A percentile compares a stretch with the other conserved stretches of the same genome.
Evolutionary conservation across 2,797 vertebrate genomes (phyloP).

Genomic region (Acanthurus lineatus): DNA sequence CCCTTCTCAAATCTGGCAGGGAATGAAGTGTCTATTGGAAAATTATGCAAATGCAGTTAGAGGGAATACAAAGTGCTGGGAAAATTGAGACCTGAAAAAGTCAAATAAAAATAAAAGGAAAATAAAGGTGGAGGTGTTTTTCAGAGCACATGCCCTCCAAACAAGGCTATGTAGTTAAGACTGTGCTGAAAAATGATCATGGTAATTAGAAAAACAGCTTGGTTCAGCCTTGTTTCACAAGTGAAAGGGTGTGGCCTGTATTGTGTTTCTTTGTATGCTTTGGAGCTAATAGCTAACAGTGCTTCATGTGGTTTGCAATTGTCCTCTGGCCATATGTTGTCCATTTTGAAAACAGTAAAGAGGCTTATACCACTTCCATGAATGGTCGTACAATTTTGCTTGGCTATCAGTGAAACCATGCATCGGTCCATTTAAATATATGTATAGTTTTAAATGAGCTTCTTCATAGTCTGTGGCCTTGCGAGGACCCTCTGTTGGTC

Average conservation of each 20-base stretch:
- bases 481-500: neutral
- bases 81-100: constrained; percentile 70
- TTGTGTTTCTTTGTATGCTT: constrained; percentile 44
- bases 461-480: neutral
- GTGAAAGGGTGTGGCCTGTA: constrained; percentile 39
- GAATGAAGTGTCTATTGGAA: constrained; percentile 79
- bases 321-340: constrained; percentile 22
- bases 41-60: constrained; percentile 76
- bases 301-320: constrained; percentile 28
- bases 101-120: constrained; percentile 54
- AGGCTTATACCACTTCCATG: neutral
- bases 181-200: constrained; percentile 52
- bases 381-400: neutral
- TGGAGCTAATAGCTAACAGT: constrained; percentile 3
- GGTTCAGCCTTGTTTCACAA: constrained; percentile 46
- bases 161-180: constrained; percentile 31
- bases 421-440: neutral
- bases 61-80: constrained; percentile 57
- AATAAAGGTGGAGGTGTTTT: constrained; percentile 43
- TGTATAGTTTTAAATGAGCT: neutral
- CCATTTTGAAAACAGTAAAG: constrained; percentile 12
- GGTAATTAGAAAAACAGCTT: constrained; percentile 61
- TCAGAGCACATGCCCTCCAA: constrained; percentile 58
- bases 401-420: neutral
- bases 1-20: constrained; percentile 66